phyloP scores from a whole-genome alignment of 2,797 vertebrate species.

The Leptatherina wallacei region DNA sequence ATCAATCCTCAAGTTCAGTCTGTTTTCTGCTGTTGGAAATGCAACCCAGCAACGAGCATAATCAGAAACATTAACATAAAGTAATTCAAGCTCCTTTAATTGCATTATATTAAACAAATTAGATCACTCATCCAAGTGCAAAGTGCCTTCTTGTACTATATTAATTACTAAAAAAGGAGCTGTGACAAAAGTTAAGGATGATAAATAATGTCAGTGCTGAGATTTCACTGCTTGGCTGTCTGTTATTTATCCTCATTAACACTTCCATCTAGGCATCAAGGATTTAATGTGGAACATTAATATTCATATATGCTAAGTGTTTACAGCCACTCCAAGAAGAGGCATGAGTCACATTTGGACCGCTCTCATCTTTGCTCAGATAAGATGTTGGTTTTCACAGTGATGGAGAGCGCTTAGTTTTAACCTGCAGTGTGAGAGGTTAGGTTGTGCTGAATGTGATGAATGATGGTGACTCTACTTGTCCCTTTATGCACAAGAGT shows the following conservation, averaged over 20 bases:
- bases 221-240: conserved; percentile 78
- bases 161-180: conserved; percentile 85
- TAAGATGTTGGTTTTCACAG: conserved; percentile 55
- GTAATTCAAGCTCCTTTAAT: conserved; percentile 81
- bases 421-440: conserved; percentile 35
- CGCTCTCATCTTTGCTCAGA: conserved; percentile 63
- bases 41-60: conserved; percentile 67
- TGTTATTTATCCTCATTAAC: conserved; percentile 87
- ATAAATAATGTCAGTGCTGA: conserved; percentile 82
- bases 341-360: conserved; percentile 68
- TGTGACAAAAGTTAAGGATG: conserved; percentile 84
- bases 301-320: conserved; percentile 86
- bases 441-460: conserved; percentile 40
- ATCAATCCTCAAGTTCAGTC: conserved; percentile 78
- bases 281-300: conserved; percentile 83
- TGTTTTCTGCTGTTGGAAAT: conserved; percentile 72
- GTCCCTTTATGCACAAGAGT: conserved; percentile 31
- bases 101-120: conserved; percentile 85
- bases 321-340: conserved; percentile 76
- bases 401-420: conserved; percentile 58
- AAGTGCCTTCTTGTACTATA: conserved; percentile 82
- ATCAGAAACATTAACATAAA: conserved; percentile 84
- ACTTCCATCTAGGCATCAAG: conserved; percentile 73
- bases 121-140: conserved; percentile 83
- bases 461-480: conserved; percentile 58